Evolutionary conservation across 2,888 invertebrate genomes (phyloP), one percentile per base, ranked within the genome.

Genomic region (Punctoribates punctum): DNA sequence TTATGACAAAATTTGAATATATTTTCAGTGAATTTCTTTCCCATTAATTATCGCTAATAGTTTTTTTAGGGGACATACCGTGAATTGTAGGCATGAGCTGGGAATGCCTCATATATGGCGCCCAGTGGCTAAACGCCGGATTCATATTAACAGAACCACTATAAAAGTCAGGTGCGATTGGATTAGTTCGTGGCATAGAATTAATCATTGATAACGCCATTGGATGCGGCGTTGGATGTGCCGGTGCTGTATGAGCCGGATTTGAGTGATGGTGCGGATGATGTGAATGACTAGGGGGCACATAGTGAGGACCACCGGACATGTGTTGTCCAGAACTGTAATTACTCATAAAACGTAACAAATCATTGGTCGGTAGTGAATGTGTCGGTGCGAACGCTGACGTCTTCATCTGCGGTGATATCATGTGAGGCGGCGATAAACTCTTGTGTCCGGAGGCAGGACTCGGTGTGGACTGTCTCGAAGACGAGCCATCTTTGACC

Each of bases 161-260:
- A 60, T 60, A 60, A 60, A 60, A 60, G 27, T 60, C 60, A n/a
- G 60, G 60, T 60, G 60, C 60, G 60, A 60, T 60, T 20, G 23
- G 23, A 60, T 60, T 60, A 60, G 60, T 60, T 60, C 60, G 6
- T n/a, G 60, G 60, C 60, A 60, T 6, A 17, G 60, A 60, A 23
- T 60, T 60, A 60, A 60, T 60, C 60, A 60, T 60, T 6, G 60
- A 60, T 23, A 60, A 60, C 13, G 60, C 60, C 60, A 60, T 60
- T 9, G 60, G 60, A 60, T 60, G 23, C 5, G 60, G 60, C 23
- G 4, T 4, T 51, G 48, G 48, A 48, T 48, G 48, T 48, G 48
- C 48, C 48, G 48, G n/a, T n/a, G 48, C 48, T 48, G 48, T 13
- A 48, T 60, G 60, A 17, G 20, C 15, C 20, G 60, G 60, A 17